A percentile compares a stretch with the other conserved stretches of the same genome.
Evolutionary conservation across 2,113 vertebrate species (phyloP).

Genomic region (Struthio camelus): DNA sequence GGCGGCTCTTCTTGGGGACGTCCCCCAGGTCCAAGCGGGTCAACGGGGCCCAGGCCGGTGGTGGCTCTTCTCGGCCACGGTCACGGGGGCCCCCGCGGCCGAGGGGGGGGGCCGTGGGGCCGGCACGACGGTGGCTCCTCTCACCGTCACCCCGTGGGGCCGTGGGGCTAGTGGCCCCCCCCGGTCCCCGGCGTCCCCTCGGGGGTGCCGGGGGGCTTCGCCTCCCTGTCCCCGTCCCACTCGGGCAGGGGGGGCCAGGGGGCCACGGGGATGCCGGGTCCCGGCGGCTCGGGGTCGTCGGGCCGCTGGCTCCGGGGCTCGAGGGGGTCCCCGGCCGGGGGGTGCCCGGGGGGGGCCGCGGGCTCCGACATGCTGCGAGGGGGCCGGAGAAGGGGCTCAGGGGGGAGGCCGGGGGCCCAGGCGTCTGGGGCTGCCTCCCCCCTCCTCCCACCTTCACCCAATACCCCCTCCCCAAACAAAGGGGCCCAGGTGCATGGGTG

Average conservation of each 20-base stretch:
- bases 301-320: too few species aligned
- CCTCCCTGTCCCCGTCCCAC: neutral
- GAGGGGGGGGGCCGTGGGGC: too few species aligned
- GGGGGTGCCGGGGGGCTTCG: neutral
- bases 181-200: neutral
- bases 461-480: neutral
- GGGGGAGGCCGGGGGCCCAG: too few species aligned
- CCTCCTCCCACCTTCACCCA: neutral
- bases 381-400: too few species aligned
- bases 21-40: neutral
- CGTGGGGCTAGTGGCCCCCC: neutral
- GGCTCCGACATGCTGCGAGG: too few species aligned
- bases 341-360: too few species aligned
- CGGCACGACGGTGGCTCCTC: neutral
- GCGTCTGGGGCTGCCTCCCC: too few species aligned
- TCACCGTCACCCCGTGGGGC: too few species aligned
- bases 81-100: too few species aligned
- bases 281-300: neutral
- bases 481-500: too few species aligned
- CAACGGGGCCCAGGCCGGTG: accelerated
- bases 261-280: neutral
- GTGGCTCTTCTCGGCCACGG: too few species aligned
- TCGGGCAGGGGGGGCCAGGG: neutral
- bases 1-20: neutral
- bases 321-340: too few species aligned